These are phyloP conservation scores for Hypomesus transpacificus DNA, from an alignment of 2,113 vertebrate genomes.

Conservation along the genomic window DNA sequence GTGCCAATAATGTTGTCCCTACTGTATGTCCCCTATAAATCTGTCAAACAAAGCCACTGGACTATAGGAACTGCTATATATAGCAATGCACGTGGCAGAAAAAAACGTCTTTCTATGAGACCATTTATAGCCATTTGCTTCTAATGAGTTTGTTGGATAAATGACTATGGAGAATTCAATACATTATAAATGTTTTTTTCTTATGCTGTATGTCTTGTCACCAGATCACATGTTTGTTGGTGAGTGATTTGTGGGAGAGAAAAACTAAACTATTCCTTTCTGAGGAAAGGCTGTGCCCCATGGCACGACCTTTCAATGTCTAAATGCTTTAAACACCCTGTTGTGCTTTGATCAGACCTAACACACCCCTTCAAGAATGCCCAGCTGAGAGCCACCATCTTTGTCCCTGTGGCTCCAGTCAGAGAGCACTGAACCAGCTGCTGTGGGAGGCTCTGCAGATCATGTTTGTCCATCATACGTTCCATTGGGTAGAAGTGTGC, in stretches of 20 bases:
- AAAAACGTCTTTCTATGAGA: constrained; percentile 14
- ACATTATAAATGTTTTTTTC: not conserved
- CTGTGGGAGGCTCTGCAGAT: constrained; percentile 55
- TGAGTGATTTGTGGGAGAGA: too few species aligned
- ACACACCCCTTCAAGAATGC: constrained; percentile 64
- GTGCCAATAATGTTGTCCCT: constrained; percentile 29
- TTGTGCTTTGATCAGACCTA: constrained; percentile 59
- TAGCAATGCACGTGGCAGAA: constrained; percentile 50
- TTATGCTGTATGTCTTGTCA: too few species aligned
- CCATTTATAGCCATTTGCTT: not conserved
- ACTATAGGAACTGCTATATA: constrained; percentile 49
- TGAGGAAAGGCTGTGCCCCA: too few species aligned
- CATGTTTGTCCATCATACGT: constrained; percentile 57
- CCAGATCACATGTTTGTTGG: too few species aligned
- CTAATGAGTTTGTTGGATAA: not conserved
- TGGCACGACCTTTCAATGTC: not conserved
- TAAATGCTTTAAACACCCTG: constrained; percentile 4
- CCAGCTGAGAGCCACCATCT: constrained; percentile 59
- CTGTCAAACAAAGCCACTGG: constrained; percentile 36
- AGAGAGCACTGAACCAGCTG: constrained; percentile 30
- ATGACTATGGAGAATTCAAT: not conserved
- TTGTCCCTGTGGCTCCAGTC: constrained; percentile 40
- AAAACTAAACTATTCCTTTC: too few species aligned
- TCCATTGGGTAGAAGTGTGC: constrained; percentile 32
- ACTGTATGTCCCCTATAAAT: constrained; percentile 40